Evolutionary conservation across 2,888 invertebrate species (phyloP).

Genomic region (Drosophila picticornis): DNA sequence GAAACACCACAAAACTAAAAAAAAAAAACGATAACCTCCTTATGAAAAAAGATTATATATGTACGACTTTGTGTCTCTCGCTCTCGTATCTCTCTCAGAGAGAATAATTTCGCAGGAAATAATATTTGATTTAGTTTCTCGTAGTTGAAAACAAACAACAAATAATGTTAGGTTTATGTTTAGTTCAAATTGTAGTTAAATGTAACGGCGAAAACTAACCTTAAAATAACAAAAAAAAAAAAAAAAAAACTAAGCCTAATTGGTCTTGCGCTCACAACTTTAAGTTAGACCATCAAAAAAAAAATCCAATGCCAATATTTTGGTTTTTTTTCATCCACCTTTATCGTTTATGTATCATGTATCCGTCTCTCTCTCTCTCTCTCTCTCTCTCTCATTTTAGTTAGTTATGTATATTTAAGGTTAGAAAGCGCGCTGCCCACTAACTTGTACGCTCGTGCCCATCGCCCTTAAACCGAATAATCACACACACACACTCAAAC

Average conservation of each 20-base stretch:
- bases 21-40: conserved; percentile 25
- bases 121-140: conserved; percentile 32
- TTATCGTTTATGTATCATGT: conserved; percentile 59
- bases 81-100: conserved; percentile 12
- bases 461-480: conserved; percentile 2
- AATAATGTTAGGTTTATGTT: conserved; percentile 56
- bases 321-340: conserved; percentile 39
- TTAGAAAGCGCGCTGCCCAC: conserved; percentile 70
- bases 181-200: conserved; percentile 58
- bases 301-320: conserved; percentile 52
- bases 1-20: conserved; percentile 21
- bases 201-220: conserved; percentile 42
- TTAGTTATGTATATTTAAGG: conserved; percentile 64
- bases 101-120: conserved; percentile 3
- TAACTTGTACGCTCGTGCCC: conserved; percentile 66
- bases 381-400: conserved; percentile 51
- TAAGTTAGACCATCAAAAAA: conserved; percentile 39
- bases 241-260: conserved; percentile 17
- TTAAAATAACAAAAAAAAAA: conserved; percentile 9
- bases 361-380: conserved; percentile 31
- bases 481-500: conserved; percentile 29
- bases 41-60: conserved; percentile 43
- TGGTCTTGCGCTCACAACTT: conserved; percentile 55
- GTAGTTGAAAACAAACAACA: conserved; percentile 29
- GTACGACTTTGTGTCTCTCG: conserved; percentile 13